Base-by-base conservation (phyloP, 2,888 invertebrate genomes). In the Octodonta nipae region DNA sequence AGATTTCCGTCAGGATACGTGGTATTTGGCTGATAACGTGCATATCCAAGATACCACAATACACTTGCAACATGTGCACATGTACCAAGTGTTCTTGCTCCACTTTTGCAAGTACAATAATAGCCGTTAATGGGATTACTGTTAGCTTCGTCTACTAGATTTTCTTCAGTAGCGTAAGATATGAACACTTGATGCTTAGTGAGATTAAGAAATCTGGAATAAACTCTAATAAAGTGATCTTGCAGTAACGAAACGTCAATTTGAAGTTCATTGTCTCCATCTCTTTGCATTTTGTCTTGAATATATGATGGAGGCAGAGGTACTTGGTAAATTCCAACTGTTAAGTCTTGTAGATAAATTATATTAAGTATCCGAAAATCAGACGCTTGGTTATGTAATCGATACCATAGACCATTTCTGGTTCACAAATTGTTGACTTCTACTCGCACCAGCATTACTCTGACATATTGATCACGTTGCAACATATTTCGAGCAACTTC, bases 31-130 rank as follows among this genome's bases (percentile, higher is more conserved):
- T 26, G 26, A 13, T 13, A 13, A 12, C 26, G 13, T 13, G 26
- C 26, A 26, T 26, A 26, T 3, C 26, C 26, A 13, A 26, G 10
- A 26, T 26, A n/a, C 26, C 26, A 22, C 11, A 22, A 4, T 22
- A 22, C 22, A 22, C 22, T 22, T n/a, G 22, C 22, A 22, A 22
- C 11, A 22, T 22, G 22, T 10, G 10, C 11, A 22, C 22, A 22
- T 10, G 20, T 8, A 5, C 30, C 30, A 2, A 15, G 12, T 6
- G 30, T 30, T 10, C 6, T 16, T 10, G 30, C 12, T 15, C 30
- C 30, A n/a, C n/a, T 8, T 30, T 13, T 7, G 10, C 30, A 30
- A 20, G 13, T 30, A 22, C 30, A 30, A 22, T 30, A 22, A n/a
- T 30, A 17, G 30, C 11, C 30, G 11, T 22, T 22, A 11, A 22